Evolutionary conservation across 2,888 invertebrate species (phyloP), one percentile per base, ranked within the genome.

Genomic region (Polietes domitor): DNA sequence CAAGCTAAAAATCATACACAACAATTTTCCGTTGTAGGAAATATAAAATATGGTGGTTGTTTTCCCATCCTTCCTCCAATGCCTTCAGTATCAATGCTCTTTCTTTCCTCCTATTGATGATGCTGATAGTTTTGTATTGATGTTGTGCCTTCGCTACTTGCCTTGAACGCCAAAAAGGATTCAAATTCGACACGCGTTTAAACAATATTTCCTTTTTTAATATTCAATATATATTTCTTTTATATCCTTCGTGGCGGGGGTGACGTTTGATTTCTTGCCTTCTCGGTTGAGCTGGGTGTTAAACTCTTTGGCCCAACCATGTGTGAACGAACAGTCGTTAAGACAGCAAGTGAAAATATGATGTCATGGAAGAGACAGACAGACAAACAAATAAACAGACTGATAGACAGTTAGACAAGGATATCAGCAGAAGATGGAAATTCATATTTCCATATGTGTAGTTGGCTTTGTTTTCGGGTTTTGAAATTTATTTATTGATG

Each of bases 261-360:
- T 15, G 61, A 70, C 15, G 5, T 75, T 74, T 73, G 74, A 47
- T 74, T 55, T 50, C 68, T 72, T 73, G 80, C 65, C 80, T 87
- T 83, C 77, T 55, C 37, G 81, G 77, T 71, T 72, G n/a, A n/a
- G n/a, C n/a, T 81, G 86, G 87, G 86, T 85, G 84, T 80, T 73
- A 73, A 73, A 73, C 73, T 73, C 73, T 73, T 79, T 73, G 70
- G 37, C 32, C 77, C 17, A 50, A 80, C 15, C 58, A 32, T 37
- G 50, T 58, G 12, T 43, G 71, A 58, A 21, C 21, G n/a, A 53
- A 32, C 26, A 50, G 80, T 10, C 24, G 19, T 26, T 5, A 26
- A 82, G 63, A n/a, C 37, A 55, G 71, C 58, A 88, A 87, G 84
- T 88, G 85, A 87, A 86, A 88, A 86, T 77, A 80, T 82, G 85